phyloP scores from a whole-genome alignment of 2,888 invertebrate genomes.

The Lapara coniferarum region DNA sequence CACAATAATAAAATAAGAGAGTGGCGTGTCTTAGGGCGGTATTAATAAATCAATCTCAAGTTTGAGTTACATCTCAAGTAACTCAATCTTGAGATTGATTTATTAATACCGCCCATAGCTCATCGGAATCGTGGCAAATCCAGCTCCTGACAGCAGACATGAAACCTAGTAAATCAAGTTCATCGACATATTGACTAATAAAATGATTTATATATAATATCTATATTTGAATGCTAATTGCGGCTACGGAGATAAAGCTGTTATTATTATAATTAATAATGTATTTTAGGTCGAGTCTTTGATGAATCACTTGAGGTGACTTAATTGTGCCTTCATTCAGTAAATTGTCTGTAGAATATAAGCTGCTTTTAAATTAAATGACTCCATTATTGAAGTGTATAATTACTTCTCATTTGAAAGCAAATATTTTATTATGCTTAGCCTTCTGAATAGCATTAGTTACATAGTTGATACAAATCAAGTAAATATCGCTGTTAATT shows the following conservation, averaged over 20 bases:
- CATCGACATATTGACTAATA: neutral
- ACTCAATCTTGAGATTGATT: too few species aligned
- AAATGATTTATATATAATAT: conserved; percentile 1
- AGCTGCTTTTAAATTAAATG: neutral
- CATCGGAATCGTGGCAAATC: neutral
- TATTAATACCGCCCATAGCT: too few species aligned
- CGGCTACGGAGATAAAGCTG: neutral
- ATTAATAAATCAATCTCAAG: too few species aligned
- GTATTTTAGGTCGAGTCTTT: neutral
- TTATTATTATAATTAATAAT: conserved; percentile 1
- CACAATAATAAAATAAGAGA: too few species aligned
- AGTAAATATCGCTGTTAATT: too few species aligned
- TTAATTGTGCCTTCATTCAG: neutral
- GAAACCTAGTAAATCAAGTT: conserved; percentile 1
- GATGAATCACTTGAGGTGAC: neutral
- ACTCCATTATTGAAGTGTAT: neutral
- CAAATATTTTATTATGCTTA: too few species aligned
- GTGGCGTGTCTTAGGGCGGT: too few species aligned
- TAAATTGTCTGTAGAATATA: neutral
- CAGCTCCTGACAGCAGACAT: neutral
- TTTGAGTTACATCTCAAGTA: too few species aligned
- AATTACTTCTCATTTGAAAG: too few species aligned
- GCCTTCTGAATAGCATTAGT: too few species aligned
- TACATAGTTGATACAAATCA: too few species aligned
- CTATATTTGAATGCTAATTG: conserved; percentile 7